phyloP scores from a whole-genome alignment of 2,888 invertebrate genomes.

The Lycia hirtaria region DNA sequence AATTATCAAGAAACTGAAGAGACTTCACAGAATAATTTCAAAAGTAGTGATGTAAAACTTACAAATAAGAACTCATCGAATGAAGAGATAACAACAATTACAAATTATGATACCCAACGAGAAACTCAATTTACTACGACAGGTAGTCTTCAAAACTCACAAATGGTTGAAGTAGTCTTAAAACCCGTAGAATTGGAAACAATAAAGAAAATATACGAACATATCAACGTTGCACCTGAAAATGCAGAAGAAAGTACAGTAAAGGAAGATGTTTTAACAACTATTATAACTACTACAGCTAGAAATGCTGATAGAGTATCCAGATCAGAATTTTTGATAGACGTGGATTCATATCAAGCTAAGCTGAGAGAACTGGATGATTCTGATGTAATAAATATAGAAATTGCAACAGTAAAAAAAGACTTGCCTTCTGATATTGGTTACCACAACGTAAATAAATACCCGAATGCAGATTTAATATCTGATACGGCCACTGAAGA shows the following conservation, averaged over 20 bases:
- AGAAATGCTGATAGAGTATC: background rate
- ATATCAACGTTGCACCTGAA: background rate
- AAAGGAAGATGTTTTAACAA: background rate
- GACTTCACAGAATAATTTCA: background rate
- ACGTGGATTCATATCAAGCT: background rate
- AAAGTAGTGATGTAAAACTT: background rate
- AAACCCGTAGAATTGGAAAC: background rate
- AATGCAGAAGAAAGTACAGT: background rate
- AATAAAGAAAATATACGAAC: background rate
- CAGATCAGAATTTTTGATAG: background rate
- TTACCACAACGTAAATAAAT: background rate
- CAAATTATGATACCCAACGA: background rate
- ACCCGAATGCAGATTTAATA: background rate
- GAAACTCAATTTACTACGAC: background rate
- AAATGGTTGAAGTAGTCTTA: background rate
- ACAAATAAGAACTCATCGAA: background rate
- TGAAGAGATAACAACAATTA: background rate
- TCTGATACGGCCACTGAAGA: background rate
- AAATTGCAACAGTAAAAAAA: background rate
- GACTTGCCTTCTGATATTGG: no score
- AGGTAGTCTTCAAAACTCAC: background rate
- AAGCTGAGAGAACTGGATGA: background rate
- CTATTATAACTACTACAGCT: background rate
- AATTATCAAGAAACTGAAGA: background rate
- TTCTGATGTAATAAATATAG: constrained; percentile 2